Conservation (phyloP, 2,888 invertebrate genomes). For the Liopterus haemorrhoidalis region DNA sequence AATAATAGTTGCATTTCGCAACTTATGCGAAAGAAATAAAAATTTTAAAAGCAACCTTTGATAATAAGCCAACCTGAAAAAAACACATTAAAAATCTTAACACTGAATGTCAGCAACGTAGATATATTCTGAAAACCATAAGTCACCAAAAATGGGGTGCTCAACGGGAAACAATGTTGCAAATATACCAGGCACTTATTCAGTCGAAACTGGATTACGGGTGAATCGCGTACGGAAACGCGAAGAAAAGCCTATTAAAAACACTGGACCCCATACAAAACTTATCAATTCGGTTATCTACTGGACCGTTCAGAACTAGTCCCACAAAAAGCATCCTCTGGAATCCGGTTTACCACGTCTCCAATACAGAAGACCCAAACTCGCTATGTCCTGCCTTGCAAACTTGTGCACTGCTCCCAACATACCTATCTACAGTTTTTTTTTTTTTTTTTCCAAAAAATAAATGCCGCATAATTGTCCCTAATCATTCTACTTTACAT, state of each 20-base stretch:
- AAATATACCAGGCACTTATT: slow-evolving; percentile 20
- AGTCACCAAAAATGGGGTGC: slow-evolving; percentile 23
- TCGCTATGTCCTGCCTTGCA: neutral
- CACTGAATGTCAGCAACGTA: slow-evolving; percentile 13
- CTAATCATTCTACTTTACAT: no score
- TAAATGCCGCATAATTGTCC: no score
- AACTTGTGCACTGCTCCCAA: no score
- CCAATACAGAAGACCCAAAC: neutral
- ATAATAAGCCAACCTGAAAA: slow-evolving; percentile 13
- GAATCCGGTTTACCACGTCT: slow-evolving; percentile 12
- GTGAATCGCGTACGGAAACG: slow-evolving; percentile 27
- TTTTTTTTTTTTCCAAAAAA: no score
- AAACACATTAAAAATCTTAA: slow-evolving; percentile 14
- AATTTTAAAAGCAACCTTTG: slow-evolving; percentile 18
- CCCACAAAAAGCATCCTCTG: slow-evolving; percentile 17
- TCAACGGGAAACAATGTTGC: slow-evolving; percentile 9
- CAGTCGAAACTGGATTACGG: slow-evolving; percentile 30
- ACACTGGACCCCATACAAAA: slow-evolving; percentile 25
- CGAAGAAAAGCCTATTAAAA: slow-evolving; percentile 9
- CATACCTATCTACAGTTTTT: no score
- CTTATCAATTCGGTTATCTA: slow-evolving; percentile 15
- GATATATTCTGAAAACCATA: slow-evolving; percentile 24
- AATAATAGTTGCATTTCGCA: neutral
- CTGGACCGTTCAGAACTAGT: slow-evolving; percentile 25
- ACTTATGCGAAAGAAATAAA: slow-evolving; percentile 19